These are phyloP conservation scores for Triplophysa dalaica DNA, from an alignment of 2,113 vertebrate species.

Conservation along the genomic window DNA sequence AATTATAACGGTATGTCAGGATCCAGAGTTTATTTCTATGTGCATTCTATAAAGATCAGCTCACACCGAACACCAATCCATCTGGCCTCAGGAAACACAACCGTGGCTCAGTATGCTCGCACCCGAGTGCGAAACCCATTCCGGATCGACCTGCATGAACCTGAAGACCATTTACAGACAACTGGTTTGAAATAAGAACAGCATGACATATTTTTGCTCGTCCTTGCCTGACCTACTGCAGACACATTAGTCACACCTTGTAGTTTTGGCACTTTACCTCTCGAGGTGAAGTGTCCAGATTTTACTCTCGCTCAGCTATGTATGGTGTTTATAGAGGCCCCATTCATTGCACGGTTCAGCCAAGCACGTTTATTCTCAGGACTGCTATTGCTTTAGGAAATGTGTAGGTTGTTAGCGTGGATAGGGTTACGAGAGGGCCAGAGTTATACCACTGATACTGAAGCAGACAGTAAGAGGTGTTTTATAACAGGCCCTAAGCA, in stretches of 20 bases:
- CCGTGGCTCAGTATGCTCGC: not conserved
- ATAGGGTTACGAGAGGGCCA: constrained; percentile 25
- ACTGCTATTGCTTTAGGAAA: constrained; percentile 29
- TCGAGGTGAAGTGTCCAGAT: constrained; percentile 5
- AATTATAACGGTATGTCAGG: not conserved
- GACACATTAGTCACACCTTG: constrained; percentile 34
- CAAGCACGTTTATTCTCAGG: constrained; percentile 1
- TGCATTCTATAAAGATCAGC: not conserved
- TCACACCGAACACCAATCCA: not conserved
- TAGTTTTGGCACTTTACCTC: constrained; percentile 31
- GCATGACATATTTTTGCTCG: constrained; percentile 15
- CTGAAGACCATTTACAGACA: constrained; percentile 26
- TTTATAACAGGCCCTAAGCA: constrained; percentile 30
- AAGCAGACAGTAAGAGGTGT: constrained; percentile 26
- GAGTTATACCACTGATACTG: constrained; percentile 26
- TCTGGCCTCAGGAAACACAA: not conserved
- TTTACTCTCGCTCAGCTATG: not conserved
- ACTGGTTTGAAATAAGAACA: constrained; percentile 26
- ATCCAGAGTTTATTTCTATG: not conserved
- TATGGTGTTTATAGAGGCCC: constrained; percentile 22
- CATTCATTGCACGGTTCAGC: constrained; percentile 15
- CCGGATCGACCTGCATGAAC: not conserved
- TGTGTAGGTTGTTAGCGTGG: constrained; percentile 13
- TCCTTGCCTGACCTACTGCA: constrained; percentile 20
- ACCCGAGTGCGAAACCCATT: constrained; percentile 22